Percentiles rank a stretch among this genome's conserved stretches.
Evolutionary conservation across 1,140 invertebrate species (phyloP).

Genomic region (Drosophila fuyamai): DNA sequence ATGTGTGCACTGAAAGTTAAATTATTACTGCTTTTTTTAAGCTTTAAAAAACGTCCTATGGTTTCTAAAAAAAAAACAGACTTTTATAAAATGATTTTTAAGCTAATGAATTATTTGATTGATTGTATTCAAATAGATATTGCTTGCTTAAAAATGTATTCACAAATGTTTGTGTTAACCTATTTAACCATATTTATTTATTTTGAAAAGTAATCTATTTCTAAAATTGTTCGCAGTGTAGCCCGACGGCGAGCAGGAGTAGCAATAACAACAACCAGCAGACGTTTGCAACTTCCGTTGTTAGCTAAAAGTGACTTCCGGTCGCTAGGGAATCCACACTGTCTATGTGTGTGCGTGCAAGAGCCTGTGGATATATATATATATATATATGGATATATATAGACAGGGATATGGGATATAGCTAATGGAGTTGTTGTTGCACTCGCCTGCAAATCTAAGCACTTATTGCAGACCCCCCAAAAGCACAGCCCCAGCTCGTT

Average conservation of each 20-base stretch:
- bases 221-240: neutral
- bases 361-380: conserved; percentile 6
- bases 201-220: neutral
- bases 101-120: too few species aligned
- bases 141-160: too few species aligned
- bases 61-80: too few species aligned
- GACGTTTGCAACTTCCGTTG: conserved; percentile 75
- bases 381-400: neutral
- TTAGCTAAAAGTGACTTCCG: conserved; percentile 71
- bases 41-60: too few species aligned
- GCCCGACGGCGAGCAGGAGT: conserved; percentile 16
- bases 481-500: neutral
- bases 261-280: conserved; percentile 42
- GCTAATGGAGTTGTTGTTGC: conserved; percentile 16
- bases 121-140: neutral
- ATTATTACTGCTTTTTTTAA: too few species aligned
- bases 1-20: neutral
- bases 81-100: too few species aligned
- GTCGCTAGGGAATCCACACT: conserved; percentile 57
- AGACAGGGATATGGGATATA: conserved; percentile 6
- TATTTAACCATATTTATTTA: neutral
- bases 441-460: conserved; percentile 47
- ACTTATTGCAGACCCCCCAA: conserved; percentile 29
- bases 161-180: too few species aligned
- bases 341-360: conserved; percentile 25